These are phyloP conservation scores for Orthosia cruda DNA, from an alignment of 2,888 invertebrate genomes.

Conservation along the genomic window DNA sequence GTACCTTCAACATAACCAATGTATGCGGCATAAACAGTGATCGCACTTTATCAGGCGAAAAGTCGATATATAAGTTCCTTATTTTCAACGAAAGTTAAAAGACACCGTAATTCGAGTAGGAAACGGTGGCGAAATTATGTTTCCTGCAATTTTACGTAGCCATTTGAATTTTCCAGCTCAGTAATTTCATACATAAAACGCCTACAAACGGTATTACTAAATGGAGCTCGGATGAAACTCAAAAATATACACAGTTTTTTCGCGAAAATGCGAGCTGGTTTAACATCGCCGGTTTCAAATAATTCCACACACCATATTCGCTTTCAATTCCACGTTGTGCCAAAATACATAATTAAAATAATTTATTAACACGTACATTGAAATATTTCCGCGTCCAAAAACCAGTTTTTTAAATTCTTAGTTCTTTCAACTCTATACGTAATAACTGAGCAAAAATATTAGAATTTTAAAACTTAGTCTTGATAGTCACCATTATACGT, in stretches of 20 bases:
- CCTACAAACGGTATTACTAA: slow-evolving; percentile 66
- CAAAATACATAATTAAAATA: slow-evolving; percentile 85
- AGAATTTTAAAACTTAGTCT: slow-evolving; percentile 87
- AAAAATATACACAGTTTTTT: slow-evolving; percentile 63
- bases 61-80: slow-evolving; percentile 73
- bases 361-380: slow-evolving; percentile 70
- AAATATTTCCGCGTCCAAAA: slow-evolving; percentile 71
- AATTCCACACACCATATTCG: slow-evolving; percentile 69
- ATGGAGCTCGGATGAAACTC: slow-evolving; percentile 65
- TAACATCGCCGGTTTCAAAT: slow-evolving; percentile 62
- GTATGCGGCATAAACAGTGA: slow-evolving; percentile 76
- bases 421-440: slow-evolving; percentile 82
- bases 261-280: slow-evolving; percentile 58
- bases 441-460: slow-evolving; percentile 86
- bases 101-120: slow-evolving; percentile 64
- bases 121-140: slow-evolving; percentile 71
- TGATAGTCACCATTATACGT: slow-evolving; percentile 95
- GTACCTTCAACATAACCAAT: slow-evolving; percentile 76
- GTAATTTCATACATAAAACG: slow-evolving; percentile 70
- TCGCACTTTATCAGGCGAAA: slow-evolving; percentile 73
- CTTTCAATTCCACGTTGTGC: slow-evolving; percentile 88
- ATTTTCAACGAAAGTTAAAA: slow-evolving; percentile 71
- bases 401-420: slow-evolving; percentile 65
- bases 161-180: slow-evolving; percentile 72
- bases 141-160: slow-evolving; percentile 71